Evolutionary conservation across 2,113 vertebrate species (phyloP).

Genomic region (Orcinus orca): DNA sequence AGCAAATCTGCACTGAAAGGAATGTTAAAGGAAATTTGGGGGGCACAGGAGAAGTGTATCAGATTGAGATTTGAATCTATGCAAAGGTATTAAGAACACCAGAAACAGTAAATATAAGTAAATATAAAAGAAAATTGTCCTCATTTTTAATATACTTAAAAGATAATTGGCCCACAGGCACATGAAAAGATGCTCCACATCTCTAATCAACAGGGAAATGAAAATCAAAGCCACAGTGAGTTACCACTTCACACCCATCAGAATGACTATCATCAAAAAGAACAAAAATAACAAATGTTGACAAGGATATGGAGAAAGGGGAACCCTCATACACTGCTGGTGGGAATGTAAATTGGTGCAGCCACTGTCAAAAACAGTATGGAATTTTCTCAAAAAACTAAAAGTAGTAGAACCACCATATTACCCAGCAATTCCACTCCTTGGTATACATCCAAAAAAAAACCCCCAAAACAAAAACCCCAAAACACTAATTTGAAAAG

Average conservation of each 20-base stretch:
- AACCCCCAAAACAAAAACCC: too few species aligned
- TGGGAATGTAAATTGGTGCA: background rate
- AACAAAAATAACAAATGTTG: background rate
- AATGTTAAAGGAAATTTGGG: background rate
- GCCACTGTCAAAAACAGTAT: background rate
- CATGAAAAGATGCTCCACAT: background rate
- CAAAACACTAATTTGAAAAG: background rate
- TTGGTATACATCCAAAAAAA: background rate
- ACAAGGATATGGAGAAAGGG: background rate
- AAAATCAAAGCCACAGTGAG: background rate
- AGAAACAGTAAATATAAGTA: background rate
- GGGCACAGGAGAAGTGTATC: background rate
- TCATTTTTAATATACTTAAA: background rate
- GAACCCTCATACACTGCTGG: too few species aligned
- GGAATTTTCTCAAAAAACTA: background rate
- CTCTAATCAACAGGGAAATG: background rate
- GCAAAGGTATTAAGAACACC: background rate
- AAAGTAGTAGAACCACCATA: background rate
- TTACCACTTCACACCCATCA: background rate
- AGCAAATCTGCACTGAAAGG: background rate
- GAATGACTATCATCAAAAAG: background rate
- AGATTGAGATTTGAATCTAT: background rate
- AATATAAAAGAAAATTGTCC: background rate
- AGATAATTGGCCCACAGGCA: background rate
- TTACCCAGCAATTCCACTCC: background rate